These are phyloP conservation scores for Mystacides longicornis DNA, from an alignment of 2,888 invertebrate species.

Conservation along the genomic window DNA sequence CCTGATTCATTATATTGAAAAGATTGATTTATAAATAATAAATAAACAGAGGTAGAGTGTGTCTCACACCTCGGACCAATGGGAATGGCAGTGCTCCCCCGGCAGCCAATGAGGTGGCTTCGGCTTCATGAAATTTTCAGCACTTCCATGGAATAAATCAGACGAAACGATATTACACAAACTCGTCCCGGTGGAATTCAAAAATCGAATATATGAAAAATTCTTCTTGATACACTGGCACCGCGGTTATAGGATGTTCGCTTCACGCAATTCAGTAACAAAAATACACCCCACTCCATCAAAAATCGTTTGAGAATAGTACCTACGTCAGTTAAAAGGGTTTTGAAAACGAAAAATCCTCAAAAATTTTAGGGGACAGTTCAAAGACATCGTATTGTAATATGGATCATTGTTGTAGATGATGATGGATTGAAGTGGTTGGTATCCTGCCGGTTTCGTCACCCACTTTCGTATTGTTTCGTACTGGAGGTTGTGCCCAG, in stretches of 20 bases:
- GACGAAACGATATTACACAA: conserved; percentile 9
- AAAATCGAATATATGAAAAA: conserved; percentile 1
- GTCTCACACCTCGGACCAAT: conserved; percentile 8
- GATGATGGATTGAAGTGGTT: too few relatives aligned
- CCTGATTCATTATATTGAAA: conserved; percentile 9
- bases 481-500: too few relatives aligned
- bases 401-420: too few relatives aligned
- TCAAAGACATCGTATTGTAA: too few relatives aligned
- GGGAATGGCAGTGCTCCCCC: not conserved
- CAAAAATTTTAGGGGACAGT: too few relatives aligned
- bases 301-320: too few relatives aligned
- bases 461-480: too few relatives aligned
- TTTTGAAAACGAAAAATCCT: too few relatives aligned
- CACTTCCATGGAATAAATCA: conserved; percentile 12
- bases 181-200: conserved; percentile 10
- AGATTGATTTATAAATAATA: conserved; percentile 16
- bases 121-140: conserved; percentile 10
- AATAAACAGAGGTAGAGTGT: conserved; percentile 10
- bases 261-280: not conserved
- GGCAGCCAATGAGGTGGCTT: conserved; percentile 11
- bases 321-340: too few relatives aligned
- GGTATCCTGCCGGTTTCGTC: too few relatives aligned
- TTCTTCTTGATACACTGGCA: not conserved
- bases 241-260: not conserved
- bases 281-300: too few relatives aligned